phyloP scores from a whole-genome alignment of 1,140 invertebrate genomes.

The Mercenaria mercenaria region DNA sequence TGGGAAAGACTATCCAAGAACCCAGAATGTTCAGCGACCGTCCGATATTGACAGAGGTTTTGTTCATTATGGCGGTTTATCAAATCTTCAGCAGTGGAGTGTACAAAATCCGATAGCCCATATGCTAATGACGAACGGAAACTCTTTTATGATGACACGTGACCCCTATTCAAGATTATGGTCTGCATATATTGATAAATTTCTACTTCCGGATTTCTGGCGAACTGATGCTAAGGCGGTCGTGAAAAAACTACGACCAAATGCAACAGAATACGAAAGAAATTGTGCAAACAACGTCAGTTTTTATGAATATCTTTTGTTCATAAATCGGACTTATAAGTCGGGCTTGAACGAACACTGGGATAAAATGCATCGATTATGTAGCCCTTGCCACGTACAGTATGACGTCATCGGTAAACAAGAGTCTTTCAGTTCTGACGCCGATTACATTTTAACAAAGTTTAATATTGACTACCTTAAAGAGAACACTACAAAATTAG shows the following conservation, averaged over 20 bases:
- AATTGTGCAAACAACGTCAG: conserved; percentile 68
- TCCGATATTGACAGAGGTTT: conserved; percentile 32
- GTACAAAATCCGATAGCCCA: background rate
- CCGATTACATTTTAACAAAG: conserved; percentile 25
- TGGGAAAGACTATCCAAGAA: background rate
- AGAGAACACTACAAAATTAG: background rate
- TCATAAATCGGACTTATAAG: conserved; percentile 18
- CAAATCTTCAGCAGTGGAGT: background rate
- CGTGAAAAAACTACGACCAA: background rate
- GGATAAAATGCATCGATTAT: conserved; percentile 58
- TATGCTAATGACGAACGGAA: background rate
- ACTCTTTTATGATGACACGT: conserved; percentile 68
- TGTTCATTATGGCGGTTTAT: conserved; percentile 13
- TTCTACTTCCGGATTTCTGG: conserved; percentile 68
- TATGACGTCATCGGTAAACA: conserved; percentile 57
- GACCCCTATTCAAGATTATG: conserved; percentile 71
- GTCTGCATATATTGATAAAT: conserved; percentile 74
- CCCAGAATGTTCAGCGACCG: conserved; percentile 2
- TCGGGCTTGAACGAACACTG: conserved; percentile 66
- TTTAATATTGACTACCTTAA: background rate
- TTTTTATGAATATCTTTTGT: conserved; percentile 70
- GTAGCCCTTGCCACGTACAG: conserved; percentile 58
- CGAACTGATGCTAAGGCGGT: conserved; percentile 22
- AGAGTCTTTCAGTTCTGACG: conserved; percentile 60
- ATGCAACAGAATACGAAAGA: conserved; percentile 13